Percentiles rank a stretch among this genome's conserved stretches.
Conservation (phyloP, 2,888 invertebrate species). For the Pyrocoelia pectoralis region DNA sequence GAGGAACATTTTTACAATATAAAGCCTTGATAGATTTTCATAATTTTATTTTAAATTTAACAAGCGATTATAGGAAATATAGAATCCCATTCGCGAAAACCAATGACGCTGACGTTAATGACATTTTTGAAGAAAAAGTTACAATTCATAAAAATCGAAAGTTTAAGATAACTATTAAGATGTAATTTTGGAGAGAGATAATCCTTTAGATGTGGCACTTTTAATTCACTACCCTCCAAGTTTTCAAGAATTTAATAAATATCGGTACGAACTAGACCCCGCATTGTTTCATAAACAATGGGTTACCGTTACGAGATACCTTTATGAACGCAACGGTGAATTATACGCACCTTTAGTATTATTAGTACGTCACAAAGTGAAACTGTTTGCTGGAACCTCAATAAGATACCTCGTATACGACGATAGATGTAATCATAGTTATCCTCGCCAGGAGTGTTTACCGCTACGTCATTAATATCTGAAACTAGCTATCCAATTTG, state of each 20-base stretch:
- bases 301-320: neutral
- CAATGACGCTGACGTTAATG: neutral
- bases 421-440: no score
- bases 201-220: neutral
- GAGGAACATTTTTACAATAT: neutral
- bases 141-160: no score
- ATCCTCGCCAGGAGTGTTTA: no score
- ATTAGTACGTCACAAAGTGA: neutral
- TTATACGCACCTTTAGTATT: neutral
- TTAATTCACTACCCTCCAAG: neutral
- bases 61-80: neutral
- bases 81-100: neutral
- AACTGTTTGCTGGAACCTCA: no score
- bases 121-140: neutral
- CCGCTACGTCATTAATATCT: neutral
- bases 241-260: neutral
- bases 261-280: neutral
- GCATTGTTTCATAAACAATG: neutral
- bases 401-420: neutral
- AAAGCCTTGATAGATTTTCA: neutral
- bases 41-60: neutral
- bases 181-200: neutral
- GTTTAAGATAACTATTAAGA: neutral
- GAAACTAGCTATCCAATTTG: no score
- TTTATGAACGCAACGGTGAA: neutral